Percentiles rank a stretch among this genome's conserved stretches.
Conservation (phyloP, 1,140 invertebrate genomes). For the Phortica variegata region DNA sequence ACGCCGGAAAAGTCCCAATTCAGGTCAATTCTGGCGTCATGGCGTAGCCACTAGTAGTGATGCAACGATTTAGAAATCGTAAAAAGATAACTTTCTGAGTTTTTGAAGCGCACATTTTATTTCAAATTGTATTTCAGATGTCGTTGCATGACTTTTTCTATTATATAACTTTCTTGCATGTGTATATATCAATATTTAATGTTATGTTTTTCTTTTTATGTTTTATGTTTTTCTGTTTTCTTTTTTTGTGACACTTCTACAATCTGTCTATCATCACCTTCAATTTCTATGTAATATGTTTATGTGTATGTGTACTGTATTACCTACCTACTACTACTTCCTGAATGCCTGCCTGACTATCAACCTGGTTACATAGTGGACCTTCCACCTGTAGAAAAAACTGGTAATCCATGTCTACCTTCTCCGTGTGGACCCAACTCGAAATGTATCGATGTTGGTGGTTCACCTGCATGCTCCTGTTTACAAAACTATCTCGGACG, state of each 20-base stretch:
- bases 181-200: constrained; percentile 45
- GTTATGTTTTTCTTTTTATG: constrained; percentile 28
- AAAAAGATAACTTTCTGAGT: too few species aligned
- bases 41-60: too few species aligned
- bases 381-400: constrained; percentile 29
- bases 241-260: constrained; percentile 34
- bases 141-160: too few species aligned
- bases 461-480: constrained; percentile 74
- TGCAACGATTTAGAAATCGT: too few species aligned
- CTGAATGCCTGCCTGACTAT: constrained; percentile 17
- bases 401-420: constrained; percentile 63
- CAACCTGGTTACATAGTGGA: constrained; percentile 36
- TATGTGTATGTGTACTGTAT: constrained; percentile 32
- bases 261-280: constrained; percentile 33
- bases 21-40: background rate
- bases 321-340: constrained; percentile 19
- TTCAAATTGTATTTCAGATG: too few species aligned
- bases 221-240: constrained; percentile 40
- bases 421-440: constrained; percentile 77
- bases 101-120: too few species aligned
- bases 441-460: constrained; percentile 71
- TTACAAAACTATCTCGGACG: constrained; percentile 71
- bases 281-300: constrained; percentile 25
- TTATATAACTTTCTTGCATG: constrained; percentile 34
- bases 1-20: constrained; percentile 13